A percentile compares a stretch with the other conserved stretches of the same genome.
phyloP scores from a whole-genome alignment of 2,888 invertebrate species.

The Drosophila greeni region DNA sequence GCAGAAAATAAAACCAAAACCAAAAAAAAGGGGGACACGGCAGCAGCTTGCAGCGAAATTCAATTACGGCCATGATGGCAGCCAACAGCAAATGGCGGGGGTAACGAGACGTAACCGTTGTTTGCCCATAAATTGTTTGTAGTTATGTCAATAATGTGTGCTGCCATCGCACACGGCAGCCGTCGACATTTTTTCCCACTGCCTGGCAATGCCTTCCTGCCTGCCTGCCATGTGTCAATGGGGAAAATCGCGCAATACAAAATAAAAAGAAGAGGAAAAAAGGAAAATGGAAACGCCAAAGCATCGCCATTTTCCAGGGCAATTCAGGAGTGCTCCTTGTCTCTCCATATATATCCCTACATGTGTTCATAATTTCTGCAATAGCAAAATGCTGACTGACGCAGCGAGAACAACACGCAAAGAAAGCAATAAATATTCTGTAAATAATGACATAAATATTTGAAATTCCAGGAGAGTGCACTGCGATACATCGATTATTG shows the following conservation, averaged over 20 bases:
- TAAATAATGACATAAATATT: constrained; percentile 53
- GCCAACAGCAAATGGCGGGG: constrained; percentile 20
- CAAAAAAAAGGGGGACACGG: constrained; percentile 21
- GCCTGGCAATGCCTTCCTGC: constrained; percentile 1
- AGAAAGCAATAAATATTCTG: constrained; percentile 43
- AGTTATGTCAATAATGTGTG: constrained; percentile 63
- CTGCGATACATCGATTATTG: neutral
- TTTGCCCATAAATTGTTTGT: constrained; percentile 69
- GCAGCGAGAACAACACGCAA: constrained; percentile 23
- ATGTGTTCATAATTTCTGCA: constrained; percentile 51
- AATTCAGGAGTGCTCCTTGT: constrained; percentile 38
- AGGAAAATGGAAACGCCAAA: constrained; percentile 45
- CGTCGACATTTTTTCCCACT: constrained; percentile 33
- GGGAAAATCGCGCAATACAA: constrained; percentile 38
- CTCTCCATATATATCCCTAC: constrained; percentile 14
- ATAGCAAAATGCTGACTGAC: constrained; percentile 25
- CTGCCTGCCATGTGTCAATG: constrained; percentile 56
- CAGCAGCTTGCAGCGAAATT: constrained; percentile 59
- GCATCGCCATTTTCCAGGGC: constrained; percentile 51
- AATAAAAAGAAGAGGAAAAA: constrained; percentile 30
- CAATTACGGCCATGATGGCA: constrained; percentile 52
- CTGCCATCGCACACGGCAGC: constrained; percentile 32
- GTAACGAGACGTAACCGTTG: constrained; percentile 67
- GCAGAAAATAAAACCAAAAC: too few relatives aligned
- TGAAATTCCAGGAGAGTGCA: constrained; percentile 23